Percentiles rank a stretch among this genome's conserved stretches.
Conservation (phyloP, 1,140 invertebrate genomes). For the Tetramorium alpestre region DNA sequence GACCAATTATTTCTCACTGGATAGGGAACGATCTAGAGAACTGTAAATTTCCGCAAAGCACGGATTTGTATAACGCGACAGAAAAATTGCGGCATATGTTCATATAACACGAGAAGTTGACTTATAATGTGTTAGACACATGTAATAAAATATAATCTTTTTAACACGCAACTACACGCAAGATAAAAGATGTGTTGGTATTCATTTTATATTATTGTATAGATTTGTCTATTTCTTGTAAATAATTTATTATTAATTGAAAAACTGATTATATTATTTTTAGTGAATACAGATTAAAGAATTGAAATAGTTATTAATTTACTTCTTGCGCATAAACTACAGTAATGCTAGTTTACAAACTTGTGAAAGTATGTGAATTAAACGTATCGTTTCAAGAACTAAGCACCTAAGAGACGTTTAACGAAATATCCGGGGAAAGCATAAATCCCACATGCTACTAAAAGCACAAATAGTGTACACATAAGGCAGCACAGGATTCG, state of each 20-base stretch:
- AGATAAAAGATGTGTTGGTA: background rate
- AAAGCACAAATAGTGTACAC: slow-evolving; percentile 78
- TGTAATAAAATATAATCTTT: no score
- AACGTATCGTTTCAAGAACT: background rate
- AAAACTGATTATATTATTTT: background rate
- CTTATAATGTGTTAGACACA: no score
- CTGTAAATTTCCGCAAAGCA: background rate
- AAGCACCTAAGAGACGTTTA: slow-evolving; percentile 85
- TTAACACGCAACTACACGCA: no score
- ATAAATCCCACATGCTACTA: slow-evolving; percentile 84
- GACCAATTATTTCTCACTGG: no score
- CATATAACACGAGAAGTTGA: background rate
- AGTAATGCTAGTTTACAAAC: background rate
- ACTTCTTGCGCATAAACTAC: background rate
- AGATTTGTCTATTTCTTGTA: background rate
- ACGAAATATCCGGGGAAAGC: slow-evolving; percentile 86
- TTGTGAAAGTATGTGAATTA: background rate
- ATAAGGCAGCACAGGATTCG: slow-evolving; percentile 82
- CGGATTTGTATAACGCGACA: background rate
- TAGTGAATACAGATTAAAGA: background rate
- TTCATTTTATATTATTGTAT: background rate
- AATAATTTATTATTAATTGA: background rate
- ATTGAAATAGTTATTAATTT: background rate
- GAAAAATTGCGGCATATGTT: background rate
- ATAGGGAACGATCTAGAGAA: no score